Percentiles rank a stretch among this genome's conserved stretches.
Evolutionary conservation across 2,888 invertebrate genomes (phyloP).

Genomic region (Cartodere bifasciata): DNA sequence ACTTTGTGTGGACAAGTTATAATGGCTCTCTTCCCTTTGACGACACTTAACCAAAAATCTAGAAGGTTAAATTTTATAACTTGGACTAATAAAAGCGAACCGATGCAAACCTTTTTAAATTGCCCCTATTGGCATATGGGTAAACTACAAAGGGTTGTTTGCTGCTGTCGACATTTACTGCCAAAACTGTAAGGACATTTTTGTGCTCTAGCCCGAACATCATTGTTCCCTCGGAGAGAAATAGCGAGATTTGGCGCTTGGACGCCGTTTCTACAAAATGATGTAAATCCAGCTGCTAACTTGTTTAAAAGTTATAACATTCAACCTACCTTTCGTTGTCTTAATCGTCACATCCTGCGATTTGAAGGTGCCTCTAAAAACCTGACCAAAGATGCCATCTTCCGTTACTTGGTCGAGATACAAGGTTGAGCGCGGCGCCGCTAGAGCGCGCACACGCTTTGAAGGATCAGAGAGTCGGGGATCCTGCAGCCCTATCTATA

Average conservation of each 20-base stretch:
- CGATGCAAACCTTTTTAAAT: slow-evolving; percentile 56
- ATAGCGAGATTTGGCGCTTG: slow-evolving; percentile 54
- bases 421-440: slow-evolving; percentile 48
- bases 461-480: slow-evolving; percentile 37
- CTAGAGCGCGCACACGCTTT: slow-evolving; percentile 48
- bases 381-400: slow-evolving; percentile 80
- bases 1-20: slow-evolving; percentile 44
- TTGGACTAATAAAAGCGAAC: background rate
- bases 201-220: slow-evolving; percentile 56
- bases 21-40: slow-evolving; percentile 29
- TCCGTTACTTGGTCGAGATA: slow-evolving; percentile 48
- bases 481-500: slow-evolving; percentile 26
- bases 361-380: slow-evolving; percentile 61
- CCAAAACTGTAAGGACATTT: slow-evolving; percentile 58
- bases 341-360: slow-evolving; percentile 68
- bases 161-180: slow-evolving; percentile 46
- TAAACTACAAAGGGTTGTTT: slow-evolving; percentile 56
- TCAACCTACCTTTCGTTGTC: slow-evolving; percentile 68
- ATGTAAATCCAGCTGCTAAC: too few relatives aligned
- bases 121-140: slow-evolving; percentile 54
- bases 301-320: too few relatives aligned
- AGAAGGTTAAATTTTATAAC: slow-evolving; percentile 11
- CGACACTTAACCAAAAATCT: slow-evolving; percentile 35
- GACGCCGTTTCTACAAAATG: slow-evolving; percentile 50
- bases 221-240: slow-evolving; percentile 64